Percentiles rank a stretch among this genome's conserved stretches.
Conservation (phyloP, 2,113 vertebrate species). For the Butastur rufipennis region DNA sequence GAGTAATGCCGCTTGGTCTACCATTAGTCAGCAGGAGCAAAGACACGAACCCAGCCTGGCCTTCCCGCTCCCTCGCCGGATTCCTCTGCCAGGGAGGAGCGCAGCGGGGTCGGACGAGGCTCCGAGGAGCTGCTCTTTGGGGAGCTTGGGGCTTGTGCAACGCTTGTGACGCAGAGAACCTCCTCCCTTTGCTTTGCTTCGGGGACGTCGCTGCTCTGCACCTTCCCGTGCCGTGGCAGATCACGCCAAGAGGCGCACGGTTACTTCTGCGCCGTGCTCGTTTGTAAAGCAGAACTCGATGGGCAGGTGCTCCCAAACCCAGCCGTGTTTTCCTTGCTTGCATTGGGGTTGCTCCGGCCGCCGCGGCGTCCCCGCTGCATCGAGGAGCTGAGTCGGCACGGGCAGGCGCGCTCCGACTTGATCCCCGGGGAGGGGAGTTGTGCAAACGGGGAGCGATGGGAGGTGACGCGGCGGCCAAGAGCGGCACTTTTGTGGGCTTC, state of each 20-base stretch:
- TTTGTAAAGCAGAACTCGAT: fast-evolving
- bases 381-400: background rate
- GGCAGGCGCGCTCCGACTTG: background rate
- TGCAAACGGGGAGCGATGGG: background rate
- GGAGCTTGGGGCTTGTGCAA: background rate
- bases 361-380: fast-evolving
- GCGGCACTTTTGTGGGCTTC: background rate
- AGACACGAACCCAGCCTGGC: background rate
- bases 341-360: background rate
- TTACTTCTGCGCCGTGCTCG: fast-evolving
- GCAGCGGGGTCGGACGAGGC: background rate
- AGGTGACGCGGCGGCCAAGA: background rate
- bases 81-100: background rate
- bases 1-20: background rate
- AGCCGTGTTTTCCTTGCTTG: fast-evolving
- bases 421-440: background rate
- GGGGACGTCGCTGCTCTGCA: fast-evolving
- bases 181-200: background rate
- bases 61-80: background rate
- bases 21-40: background rate
- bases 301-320: background rate
- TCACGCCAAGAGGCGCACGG: fast-evolving
- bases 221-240: fast-evolving
- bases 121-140: background rate
- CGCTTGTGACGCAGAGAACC: background rate